Evolutionary conservation across 2,113 vertebrate species (phyloP).

Genomic region (Bombycilla garrulus): DNA sequence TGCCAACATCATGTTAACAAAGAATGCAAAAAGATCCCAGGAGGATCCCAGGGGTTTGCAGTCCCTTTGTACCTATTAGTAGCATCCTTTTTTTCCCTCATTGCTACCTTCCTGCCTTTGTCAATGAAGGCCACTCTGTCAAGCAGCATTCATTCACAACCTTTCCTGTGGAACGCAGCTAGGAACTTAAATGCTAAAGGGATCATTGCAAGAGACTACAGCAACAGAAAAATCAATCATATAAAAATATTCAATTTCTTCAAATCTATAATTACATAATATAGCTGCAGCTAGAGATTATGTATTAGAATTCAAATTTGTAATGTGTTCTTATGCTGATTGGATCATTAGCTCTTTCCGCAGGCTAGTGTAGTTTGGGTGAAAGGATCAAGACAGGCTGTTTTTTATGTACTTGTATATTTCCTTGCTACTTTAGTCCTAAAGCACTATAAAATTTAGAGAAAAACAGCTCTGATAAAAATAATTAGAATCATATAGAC

Average conservation of each 20-base stretch:
- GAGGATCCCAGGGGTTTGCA: not conserved
- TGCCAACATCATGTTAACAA: not conserved
- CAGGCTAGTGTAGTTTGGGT: not conserved
- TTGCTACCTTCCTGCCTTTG: not conserved
- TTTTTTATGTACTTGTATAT: not conserved
- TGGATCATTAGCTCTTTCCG: slow-evolving; percentile 29
- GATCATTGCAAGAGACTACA: not conserved
- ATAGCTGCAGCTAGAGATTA: not conserved
- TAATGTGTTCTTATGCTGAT: not conserved
- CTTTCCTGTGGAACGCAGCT: not conserved
- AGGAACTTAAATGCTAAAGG: not conserved
- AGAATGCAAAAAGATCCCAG: not conserved
- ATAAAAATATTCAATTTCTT: not conserved
- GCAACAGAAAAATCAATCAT: not conserved
- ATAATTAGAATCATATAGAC: not conserved
- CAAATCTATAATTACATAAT: not conserved
- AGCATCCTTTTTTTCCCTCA: not conserved
- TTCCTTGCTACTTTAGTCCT: not conserved
- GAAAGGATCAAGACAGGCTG: not conserved
- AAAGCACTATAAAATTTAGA: not conserved
- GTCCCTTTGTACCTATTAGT: not conserved
- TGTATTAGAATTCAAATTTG: slow-evolving; percentile 16
- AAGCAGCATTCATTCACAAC: not conserved
- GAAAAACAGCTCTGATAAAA: not conserved
- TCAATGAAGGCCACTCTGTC: not conserved